Percentiles rank a stretch among this genome's conserved stretches.
Conservation (phyloP, 2,888 invertebrate genomes). For the Tetragonisca angustula region DNA sequence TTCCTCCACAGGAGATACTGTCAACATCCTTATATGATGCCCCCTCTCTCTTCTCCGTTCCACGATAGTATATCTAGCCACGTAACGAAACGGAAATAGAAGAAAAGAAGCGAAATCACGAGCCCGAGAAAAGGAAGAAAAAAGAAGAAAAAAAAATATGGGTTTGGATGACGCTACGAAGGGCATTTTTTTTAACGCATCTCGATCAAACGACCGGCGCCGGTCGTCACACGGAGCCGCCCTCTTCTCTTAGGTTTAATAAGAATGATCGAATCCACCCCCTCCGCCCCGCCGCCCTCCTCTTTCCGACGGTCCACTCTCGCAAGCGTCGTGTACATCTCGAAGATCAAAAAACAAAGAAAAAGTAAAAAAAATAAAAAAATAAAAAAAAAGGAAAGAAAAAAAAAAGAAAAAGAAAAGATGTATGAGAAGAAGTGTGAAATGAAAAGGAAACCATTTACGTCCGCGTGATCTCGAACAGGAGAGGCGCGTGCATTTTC, state of each 20-base stretch:
- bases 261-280: not conserved
- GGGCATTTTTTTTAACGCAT: constrained; percentile 65
- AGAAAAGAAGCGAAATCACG: not conserved
- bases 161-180: constrained; percentile 28
- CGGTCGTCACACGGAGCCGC: constrained; percentile 2
- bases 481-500: constrained; percentile 42
- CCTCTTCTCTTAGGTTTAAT: constrained; percentile 32
- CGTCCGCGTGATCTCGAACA: constrained; percentile 43
- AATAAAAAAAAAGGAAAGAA: not conserved
- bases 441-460: constrained; percentile 12
- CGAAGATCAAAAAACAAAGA: not conserved
- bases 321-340: not conserved
- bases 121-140: not conserved
- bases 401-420: not conserved
- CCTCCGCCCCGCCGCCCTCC: not conserved
- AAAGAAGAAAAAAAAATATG: not conserved
- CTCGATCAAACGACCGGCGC: constrained; percentile 29
- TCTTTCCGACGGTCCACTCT: constrained; percentile 11
- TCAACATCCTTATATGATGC: constrained; percentile 25
- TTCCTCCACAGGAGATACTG: constrained; percentile 28
- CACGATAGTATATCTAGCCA: constrained; percentile 25
- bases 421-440: not conserved
- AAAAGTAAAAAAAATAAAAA: not conserved
- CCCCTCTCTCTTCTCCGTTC: constrained; percentile 44
- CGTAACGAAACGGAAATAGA: not conserved